Evolutionary conservation across 1,140 invertebrate species (phyloP), one percentile per base, ranked within the genome.

Genomic region (Bombus balteatus): DNA sequence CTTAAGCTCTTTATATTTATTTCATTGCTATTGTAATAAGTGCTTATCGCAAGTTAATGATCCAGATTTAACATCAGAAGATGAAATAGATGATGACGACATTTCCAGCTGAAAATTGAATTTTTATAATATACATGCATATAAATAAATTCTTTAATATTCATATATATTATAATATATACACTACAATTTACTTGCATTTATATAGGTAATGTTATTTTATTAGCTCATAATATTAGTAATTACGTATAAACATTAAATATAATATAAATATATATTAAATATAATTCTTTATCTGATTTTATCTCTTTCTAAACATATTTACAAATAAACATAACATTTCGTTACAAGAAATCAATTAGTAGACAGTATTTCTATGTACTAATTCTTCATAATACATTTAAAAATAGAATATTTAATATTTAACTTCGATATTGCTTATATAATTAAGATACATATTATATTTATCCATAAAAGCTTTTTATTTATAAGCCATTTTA

Each of bases 1-100:
- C 92, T 89, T 97, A 65, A 96, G 95, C 2, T 97, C 98, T 81
- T 98, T 99, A 94, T 99, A 99, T 91, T 95, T 99, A 3, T 99
- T 99, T 92, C 94, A 95, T 10, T 99, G 98, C 93, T 95, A 95
- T 62, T 99, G 99, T 94, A 93, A 96, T 15, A 98, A 97, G 92
- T 99, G 99, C 94, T 91, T 96, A 75, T 91, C 94, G 22, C 97
- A 99, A 94, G 95, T 96, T 4, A 96, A 97, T 71, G 97, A 99
- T 91, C 96, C 97, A 0, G 98, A 99, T 94, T 96, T 97, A 39
- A 99, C 98, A 43, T 97, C 97, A 81, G 97, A 94, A 12, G 93
- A 94, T 71, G 92, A 93, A 53, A 90, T 92, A 22, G 86, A 74
- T 32, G 91, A 66, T 66, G n/a, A 89, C 3, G 86, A 93, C 22